Base-by-base conservation (phyloP, 2,888 invertebrate genomes). In the Ormyrus labotus region DNA sequence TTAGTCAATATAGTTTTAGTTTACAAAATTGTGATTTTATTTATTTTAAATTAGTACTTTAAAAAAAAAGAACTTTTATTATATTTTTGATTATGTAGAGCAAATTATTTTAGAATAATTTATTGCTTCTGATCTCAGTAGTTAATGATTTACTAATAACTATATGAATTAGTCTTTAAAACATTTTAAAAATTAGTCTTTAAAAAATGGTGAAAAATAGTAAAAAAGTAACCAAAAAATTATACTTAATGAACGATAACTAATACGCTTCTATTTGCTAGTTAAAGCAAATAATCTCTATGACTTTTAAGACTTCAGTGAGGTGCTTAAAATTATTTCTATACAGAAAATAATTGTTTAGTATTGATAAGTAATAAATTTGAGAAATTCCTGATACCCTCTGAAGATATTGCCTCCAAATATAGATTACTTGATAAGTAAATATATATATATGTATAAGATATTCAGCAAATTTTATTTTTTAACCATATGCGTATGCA, bases 231-330 rank as follows among this genome's bases (percentile, higher is more conserved):
- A 63, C 10, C 63, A 63, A 13, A 73, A 11, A 64, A 64, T 64
- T 47, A 34, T 34, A 34, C 34, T 34, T 34, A 34, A 34, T 34
- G 11, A 58, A 60, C 67, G 11, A 51, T 81, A 83, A 86, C 82
- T 80, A 85, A 83, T 85, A 83, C 82, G 85, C 84, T 85, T 86
- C 82, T 80, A 81, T 85, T 84, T 83, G 81, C 82, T 83, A 64
- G 64, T 73, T 69, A 71, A 55, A 74, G 83, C 82, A 82, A 82
- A 85, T 83, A 70, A 82, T 83, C 76, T 65, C 57, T 69, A 78
- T 78, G 83, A 81, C 68, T 78, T 77, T 63, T 78, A 67, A 81
- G 58, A 70, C 79, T 80, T 82, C 74, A 67, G 58, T 60, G 50
- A 75, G 65, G 67, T 75, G 75, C 67, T 75, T 67, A 75, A 75